Evolutionary conservation across 2,888 invertebrate genomes (phyloP), one percentile per base, ranked within the genome.

Genomic region (Catocala fraxini): DNA sequence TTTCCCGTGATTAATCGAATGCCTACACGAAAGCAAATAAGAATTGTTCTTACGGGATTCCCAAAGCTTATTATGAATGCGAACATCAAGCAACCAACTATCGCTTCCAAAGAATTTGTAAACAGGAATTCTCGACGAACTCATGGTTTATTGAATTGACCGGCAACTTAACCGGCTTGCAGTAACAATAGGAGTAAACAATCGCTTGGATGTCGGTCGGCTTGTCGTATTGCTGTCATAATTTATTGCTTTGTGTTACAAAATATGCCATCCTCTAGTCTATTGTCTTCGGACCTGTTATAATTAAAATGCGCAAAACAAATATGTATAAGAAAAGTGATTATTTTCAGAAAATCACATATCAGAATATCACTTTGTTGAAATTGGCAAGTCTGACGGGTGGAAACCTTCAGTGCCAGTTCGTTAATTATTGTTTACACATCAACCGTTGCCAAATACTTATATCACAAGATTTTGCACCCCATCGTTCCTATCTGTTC

Each of bases 391-490:
- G 67, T 59, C 67, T 68, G 58, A 60, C 64, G 76, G 57, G 76
- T 81, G 82, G 80, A 83, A 81, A 83, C 58, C 63, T 71, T 68
- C 72, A 70, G 63, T 73, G 76, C 65, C 68, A 69, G 70, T 73
- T 57, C 62, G 35, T 52, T 56, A 54, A 58, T 64, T 63, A 73
- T 72, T 80, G 79, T 80, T 79, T 79, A 76, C 60, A 12, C 58
- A 69, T 69, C 63, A 54, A 41, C 52, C 65, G 69, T 51, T 85
- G 85, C 85, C 85, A 85, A 84, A 79, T 75, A 63, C 47, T 63
- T 73, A 41, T 57, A 68, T 56, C 63, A 63, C 53, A 41, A 43
- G 11, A 56, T 59, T 72, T 72, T 63, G 57, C 13, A 41, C 46
- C 4, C 55, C n/a, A 63, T 59, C 41, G 51, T 59, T 59, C 59